Conservation (phyloP, 2,113 vertebrate species). For the Pituophis catenifer region DNA sequence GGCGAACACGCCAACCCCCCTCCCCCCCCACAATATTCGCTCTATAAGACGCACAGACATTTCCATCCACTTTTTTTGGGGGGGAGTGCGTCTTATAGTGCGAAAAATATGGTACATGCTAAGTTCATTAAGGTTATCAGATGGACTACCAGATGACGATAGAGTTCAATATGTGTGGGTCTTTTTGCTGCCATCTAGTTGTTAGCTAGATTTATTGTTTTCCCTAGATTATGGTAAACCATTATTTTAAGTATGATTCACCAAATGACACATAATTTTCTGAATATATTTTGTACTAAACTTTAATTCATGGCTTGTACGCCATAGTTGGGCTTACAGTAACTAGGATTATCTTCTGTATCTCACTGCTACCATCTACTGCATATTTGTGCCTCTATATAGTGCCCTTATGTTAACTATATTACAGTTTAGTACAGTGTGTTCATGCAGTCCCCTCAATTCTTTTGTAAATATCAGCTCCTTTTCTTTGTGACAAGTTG, state of each 20-base stretch:
- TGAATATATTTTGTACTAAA: neutral
- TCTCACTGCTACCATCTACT: neutral
- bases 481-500: neutral
- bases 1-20: too few species aligned
- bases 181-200: neutral
- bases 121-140: neutral
- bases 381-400: neutral
- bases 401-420: neutral
- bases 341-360: neutral
- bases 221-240: neutral
- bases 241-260: neutral
- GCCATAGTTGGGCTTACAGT: neutral
- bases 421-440: neutral
- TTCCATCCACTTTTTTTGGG: too few species aligned
- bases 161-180: neutral
- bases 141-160: neutral
- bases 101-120: neutral
- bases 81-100: too few species aligned
- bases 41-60: too few species aligned
- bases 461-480: neutral
- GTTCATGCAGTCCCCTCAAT: neutral
- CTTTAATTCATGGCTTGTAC: neutral
- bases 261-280: neutral
- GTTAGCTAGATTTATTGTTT: neutral
- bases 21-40: too few species aligned